Evolutionary conservation across 2,888 invertebrate genomes (phyloP).

Genomic region (Mactromeris polynyma): DNA sequence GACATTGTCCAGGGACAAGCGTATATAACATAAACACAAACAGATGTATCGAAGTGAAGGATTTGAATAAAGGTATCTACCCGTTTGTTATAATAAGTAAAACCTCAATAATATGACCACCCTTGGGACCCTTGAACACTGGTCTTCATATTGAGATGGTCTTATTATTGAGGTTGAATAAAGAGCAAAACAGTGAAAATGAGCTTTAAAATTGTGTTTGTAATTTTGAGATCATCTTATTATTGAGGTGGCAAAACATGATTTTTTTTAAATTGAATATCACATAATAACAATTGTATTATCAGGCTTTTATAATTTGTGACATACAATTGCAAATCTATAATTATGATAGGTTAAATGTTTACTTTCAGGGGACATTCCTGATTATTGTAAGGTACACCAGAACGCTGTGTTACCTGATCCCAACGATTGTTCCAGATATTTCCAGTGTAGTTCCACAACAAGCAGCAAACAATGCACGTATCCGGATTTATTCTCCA

Average conservation of each 20-base stretch:
- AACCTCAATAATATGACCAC: not conserved
- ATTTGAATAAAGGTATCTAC: slow-evolving; percentile 51
- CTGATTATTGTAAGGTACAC: slow-evolving; percentile 61
- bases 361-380: slow-evolving; percentile 54
- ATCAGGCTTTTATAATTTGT: too few relatives aligned
- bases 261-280: not conserved
- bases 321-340: too few relatives aligned
- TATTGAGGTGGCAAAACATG: not conserved
- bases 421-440: slow-evolving; percentile 67
- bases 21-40: slow-evolving; percentile 64
- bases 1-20: slow-evolving; percentile 32
- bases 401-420: slow-evolving; percentile 61
- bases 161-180: too few relatives aligned
- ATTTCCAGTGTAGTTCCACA: slow-evolving; percentile 53
- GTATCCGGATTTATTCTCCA: slow-evolving; percentile 75
- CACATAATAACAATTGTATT: not conserved
- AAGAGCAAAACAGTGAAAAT: too few relatives aligned
- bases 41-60: slow-evolving; percentile 50
- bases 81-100: not conserved
- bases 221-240: not conserved
- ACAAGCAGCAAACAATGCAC: slow-evolving; percentile 70
- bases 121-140: too few relatives aligned
- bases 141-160: too few relatives aligned
- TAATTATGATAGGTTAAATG: not conserved
- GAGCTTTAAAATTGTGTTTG: too few relatives aligned